phyloP scores from a whole-genome alignment of 1,140 invertebrate genomes.

The Ruditapes philippinarum region DNA sequence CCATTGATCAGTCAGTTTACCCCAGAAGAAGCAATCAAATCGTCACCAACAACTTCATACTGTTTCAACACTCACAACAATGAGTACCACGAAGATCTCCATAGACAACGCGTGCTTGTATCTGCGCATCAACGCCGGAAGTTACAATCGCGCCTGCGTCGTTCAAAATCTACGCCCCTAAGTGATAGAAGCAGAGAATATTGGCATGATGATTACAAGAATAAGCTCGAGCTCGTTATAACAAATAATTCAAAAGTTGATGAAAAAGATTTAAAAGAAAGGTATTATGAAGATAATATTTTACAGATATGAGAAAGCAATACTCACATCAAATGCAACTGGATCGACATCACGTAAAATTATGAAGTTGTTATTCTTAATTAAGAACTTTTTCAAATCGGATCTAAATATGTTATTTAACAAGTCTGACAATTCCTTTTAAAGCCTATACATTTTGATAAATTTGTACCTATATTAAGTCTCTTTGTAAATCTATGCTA shows the following conservation, averaged over 20 bases:
- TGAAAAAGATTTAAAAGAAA: conserved; percentile 56
- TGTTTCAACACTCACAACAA: conserved; percentile 55
- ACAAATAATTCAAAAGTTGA: conserved; percentile 40
- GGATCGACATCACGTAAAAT: no score
- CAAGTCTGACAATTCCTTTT: no score
- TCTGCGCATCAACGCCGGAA: conserved; percentile 55
- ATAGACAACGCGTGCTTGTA: conserved; percentile 59
- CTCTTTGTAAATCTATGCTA: no score
- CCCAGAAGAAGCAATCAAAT: conserved; percentile 44
- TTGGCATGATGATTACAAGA: conserved; percentile 2
- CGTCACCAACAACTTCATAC: conserved; percentile 9
- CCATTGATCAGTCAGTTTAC: conserved; percentile 54
- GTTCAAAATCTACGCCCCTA: conserved; percentile 40
- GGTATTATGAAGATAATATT: no score
- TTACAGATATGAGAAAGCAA: no score
- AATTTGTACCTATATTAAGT: no score
- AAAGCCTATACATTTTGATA: no score
- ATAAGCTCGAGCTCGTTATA: conserved; percentile 36
- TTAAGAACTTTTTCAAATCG: no score
- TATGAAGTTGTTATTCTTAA: no score
- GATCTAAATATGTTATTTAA: no score
- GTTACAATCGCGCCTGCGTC: conserved; percentile 27
- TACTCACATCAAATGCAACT: no score
- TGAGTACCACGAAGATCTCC: conserved; percentile 59
- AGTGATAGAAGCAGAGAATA: background rate